These are phyloP conservation scores for Tamandua tetradactyla DNA, from an alignment of 2,797 vertebrate genomes.

Conservation along the genomic window DNA sequence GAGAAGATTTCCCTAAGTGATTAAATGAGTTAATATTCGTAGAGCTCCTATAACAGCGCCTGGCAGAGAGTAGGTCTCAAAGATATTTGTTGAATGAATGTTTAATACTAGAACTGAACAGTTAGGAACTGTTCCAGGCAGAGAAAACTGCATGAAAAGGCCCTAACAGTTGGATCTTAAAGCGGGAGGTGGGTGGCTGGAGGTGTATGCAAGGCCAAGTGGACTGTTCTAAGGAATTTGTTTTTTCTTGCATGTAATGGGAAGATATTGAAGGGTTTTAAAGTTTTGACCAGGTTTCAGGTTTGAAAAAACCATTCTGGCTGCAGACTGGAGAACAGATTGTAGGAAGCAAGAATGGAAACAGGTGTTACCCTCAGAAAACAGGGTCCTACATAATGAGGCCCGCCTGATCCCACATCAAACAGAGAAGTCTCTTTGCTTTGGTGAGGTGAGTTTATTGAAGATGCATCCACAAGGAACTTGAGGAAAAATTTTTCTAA, in stretches of 20 bases:
- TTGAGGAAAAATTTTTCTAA: no score
- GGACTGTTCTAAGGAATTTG: background rate
- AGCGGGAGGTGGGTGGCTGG: background rate
- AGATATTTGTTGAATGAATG: background rate
- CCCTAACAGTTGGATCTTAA: background rate
- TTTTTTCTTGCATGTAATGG: background rate
- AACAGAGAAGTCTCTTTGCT: no score
- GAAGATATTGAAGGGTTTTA: background rate
- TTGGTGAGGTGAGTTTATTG: no score
- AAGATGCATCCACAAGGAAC: no score
- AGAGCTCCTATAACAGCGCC: background rate
- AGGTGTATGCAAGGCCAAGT: background rate
- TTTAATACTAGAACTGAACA: background rate
- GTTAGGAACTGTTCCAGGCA: background rate
- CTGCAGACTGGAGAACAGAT: background rate
- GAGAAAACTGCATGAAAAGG: background rate
- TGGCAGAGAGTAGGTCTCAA: background rate
- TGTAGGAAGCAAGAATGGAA: background rate
- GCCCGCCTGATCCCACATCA: no score
- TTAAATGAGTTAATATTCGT: background rate
- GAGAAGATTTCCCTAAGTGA: background rate
- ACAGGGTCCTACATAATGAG: no score
- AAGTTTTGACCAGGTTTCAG: background rate
- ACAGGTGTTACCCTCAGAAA: no score
- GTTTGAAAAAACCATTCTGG: background rate